phyloP scores from a whole-genome alignment of 2,888 invertebrate species.

The Drosophila gaucha region DNA sequence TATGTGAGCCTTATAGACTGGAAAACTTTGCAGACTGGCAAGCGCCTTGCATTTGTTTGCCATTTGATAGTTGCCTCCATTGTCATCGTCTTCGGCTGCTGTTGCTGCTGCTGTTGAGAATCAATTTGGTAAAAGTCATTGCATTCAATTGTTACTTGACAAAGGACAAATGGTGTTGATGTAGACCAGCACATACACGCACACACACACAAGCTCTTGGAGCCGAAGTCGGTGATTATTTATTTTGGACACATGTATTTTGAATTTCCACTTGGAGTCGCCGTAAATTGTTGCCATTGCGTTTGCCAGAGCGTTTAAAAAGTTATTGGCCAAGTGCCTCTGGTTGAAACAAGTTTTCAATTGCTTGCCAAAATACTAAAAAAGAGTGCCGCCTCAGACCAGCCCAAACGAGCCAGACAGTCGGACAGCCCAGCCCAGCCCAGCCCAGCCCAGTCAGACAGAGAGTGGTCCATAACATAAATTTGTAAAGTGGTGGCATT shows the following conservation, averaged over 20 bases:
- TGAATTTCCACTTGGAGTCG: conserved; percentile 57
- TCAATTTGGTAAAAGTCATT: conserved; percentile 79
- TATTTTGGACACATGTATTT: conserved; percentile 79
- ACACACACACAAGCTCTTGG: conserved; percentile 14
- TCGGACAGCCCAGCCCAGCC: conserved; percentile 2
- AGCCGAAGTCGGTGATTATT: conserved; percentile 58
- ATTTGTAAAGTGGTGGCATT: conserved; percentile 72
- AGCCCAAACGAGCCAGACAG: too few species aligned
- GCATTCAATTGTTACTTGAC: conserved; percentile 79
- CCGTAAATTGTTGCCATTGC: conserved; percentile 61
- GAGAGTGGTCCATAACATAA: conserved; percentile 55
- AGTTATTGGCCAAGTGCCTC: conserved; percentile 72
- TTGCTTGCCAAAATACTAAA: conserved; percentile 67
- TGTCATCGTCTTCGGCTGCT: conserved; percentile 51
- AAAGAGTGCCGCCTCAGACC: not conserved
- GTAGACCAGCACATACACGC: conserved; percentile 33
- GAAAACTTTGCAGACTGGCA: conserved; percentile 48
- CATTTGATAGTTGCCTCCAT: conserved; percentile 54
- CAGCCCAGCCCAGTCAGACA: conserved; percentile 4
- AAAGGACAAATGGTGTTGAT: conserved; percentile 81
- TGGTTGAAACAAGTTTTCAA: conserved; percentile 68
- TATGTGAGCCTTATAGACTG: conserved; percentile 16
- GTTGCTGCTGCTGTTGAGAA: conserved; percentile 59
- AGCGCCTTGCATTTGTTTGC: conserved; percentile 68
- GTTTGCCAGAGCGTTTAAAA: conserved; percentile 71